Conservation (phyloP, 2,113 vertebrate genomes). For the Hypanus sabinus region DNA sequence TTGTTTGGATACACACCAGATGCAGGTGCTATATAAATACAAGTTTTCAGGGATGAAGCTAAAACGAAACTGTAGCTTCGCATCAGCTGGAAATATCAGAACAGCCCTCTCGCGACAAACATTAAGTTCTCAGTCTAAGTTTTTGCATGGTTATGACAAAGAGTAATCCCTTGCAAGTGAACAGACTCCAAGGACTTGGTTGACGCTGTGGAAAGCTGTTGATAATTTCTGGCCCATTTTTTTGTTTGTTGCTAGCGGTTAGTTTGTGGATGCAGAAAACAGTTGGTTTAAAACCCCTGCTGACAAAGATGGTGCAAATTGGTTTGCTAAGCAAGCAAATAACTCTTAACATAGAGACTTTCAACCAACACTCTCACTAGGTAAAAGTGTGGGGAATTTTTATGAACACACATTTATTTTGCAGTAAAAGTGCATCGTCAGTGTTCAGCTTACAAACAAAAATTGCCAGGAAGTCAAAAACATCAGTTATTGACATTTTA, state of each 20-base stretch:
- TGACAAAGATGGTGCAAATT: neutral
- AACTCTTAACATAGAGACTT: neutral
- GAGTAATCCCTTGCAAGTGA: neutral
- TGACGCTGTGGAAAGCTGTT: neutral
- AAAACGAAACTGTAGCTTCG: too few relatives aligned
- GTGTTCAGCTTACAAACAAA: conserved; percentile 15
- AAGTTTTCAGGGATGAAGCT: neutral
- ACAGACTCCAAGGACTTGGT: neutral
- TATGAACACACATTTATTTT: neutral
- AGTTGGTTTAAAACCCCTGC: neutral
- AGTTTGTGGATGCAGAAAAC: neutral
- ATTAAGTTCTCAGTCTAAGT: neutral
- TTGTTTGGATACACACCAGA: neutral
- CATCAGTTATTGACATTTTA: neutral
- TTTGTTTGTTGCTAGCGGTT: too few relatives aligned
- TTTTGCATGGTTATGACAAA: neutral
- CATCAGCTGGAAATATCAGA: neutral
- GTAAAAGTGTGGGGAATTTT: neutral
- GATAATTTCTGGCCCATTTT: neutral
- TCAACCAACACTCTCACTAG: neutral
- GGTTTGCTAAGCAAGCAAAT: neutral
- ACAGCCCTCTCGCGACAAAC: neutral
- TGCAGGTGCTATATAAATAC: neutral
- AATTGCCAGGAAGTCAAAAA: neutral
- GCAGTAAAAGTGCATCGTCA: neutral